These are phyloP conservation scores for Synanthedon myopaeformis DNA, from an alignment of 2,888 invertebrate genomes.

Conservation along the genomic window DNA sequence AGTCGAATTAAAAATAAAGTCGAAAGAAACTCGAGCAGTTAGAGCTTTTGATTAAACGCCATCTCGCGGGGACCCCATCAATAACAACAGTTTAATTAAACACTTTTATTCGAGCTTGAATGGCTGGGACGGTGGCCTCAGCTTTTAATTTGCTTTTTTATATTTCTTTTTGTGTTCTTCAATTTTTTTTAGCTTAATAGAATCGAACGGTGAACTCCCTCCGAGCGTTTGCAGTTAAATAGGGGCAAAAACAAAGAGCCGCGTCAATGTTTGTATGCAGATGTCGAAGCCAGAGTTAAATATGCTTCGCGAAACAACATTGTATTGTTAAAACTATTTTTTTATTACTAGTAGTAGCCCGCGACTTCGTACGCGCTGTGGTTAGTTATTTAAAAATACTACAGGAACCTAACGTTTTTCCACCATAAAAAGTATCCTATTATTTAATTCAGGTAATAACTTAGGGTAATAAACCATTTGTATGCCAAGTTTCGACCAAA, in stretches of 20 bases:
- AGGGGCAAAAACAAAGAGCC: conserved; percentile 30
- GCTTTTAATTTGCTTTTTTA: conserved; percentile 47
- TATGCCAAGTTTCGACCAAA: too few species aligned
- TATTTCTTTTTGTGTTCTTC: conserved; percentile 28
- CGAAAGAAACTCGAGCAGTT: conserved; percentile 31
- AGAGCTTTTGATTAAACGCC: conserved; percentile 63
- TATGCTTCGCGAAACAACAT: too few species aligned
- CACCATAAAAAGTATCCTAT: too few species aligned
- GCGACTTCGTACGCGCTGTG: too few species aligned
- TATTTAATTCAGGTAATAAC: too few species aligned
- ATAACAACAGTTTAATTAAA: conserved; percentile 69
- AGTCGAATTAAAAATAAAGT: conserved; percentile 64
- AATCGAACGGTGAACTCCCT: conserved; percentile 25
- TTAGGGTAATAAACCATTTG: too few species aligned
- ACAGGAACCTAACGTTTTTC: too few species aligned
- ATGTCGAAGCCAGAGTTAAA: conserved; percentile 1
- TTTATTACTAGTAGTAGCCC: too few species aligned
- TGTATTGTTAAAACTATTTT: too few species aligned
- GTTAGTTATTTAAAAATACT: too few species aligned
- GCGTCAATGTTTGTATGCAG: conserved; percentile 13
- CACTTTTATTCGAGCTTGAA: conserved; percentile 62
- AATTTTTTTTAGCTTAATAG: conserved; percentile 35
- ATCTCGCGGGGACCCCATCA: conserved; percentile 65
- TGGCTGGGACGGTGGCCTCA: conserved; percentile 41
- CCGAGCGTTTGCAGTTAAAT: conserved; percentile 20